Base-by-base conservation (phyloP, 2,888 invertebrate species). In the Protophormia terraenovae region DNA sequence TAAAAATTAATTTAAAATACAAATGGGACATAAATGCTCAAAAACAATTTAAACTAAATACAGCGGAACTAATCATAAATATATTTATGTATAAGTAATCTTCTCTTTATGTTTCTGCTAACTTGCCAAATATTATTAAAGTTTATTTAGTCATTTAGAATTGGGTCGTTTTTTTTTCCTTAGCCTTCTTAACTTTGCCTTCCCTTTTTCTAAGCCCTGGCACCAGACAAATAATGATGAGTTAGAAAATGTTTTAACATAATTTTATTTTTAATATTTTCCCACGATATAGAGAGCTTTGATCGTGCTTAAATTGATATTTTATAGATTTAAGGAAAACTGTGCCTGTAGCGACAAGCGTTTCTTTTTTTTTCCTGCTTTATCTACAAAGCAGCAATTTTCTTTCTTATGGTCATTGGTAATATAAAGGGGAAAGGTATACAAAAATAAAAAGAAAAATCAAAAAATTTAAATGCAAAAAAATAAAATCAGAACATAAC, bases 271-370 rank as follows among this genome's bases (percentile, higher is more conserved):
- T 38, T n/a, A 50, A 67, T 73, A 85, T 82, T 85, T 85, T 85
- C 85, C 85, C 85, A 85, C 85, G 85, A 82, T n/a, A n/a, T 85
- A 78, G 71, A 71, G 71, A 82, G 64, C 71, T 78, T 85, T 82
- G 85, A 85, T 85, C 85, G 85, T 85, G 85, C 85, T 85, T 85
- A 85, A 85, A 85, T 85, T 85, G 85, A 85, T 85, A 85, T 85
- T 85, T 85, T 85, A 85, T 85, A 85, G 85, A 82, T 82, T 85
- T 85, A 75, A 82, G 82, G 60, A 82, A 85, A 85, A 75, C 71
- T 58, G 73, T 82, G 85, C 82, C 85, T 82, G 82, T 58, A 85
- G 85, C 85, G 85, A 79, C 82, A 71, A 75, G 75, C 71, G 60
- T 82, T 78, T 72, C 35, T 71, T 38, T 58, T 62, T 64, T 41